phyloP scores from a whole-genome alignment of 2,113 vertebrate species.

The Uropsilus gracilis region DNA sequence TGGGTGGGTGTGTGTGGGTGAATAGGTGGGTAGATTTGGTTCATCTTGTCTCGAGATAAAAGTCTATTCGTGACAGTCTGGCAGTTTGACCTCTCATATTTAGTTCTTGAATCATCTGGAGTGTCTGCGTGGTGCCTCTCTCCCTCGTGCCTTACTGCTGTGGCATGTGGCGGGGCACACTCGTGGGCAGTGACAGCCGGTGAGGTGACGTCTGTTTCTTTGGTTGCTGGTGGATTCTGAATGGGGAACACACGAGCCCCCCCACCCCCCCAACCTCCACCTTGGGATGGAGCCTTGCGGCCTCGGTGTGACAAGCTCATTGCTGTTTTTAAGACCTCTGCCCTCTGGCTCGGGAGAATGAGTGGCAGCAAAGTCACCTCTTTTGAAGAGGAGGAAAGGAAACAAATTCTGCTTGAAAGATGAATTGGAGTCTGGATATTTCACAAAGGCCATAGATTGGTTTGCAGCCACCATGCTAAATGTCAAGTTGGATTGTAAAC shows the following conservation, averaged over 20 bases:
- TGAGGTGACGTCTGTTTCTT: background rate
- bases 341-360: background rate
- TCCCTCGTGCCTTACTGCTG: background rate
- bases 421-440: background rate
- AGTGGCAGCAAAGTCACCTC: background rate
- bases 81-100: background rate
- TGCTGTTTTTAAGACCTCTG: background rate
- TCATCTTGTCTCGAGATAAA: background rate
- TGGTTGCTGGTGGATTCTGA: background rate
- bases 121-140: background rate
- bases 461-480: background rate
- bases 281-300: background rate
- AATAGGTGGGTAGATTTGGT: background rate
- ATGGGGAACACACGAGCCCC: rapidly evolving
- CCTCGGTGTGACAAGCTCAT: background rate
- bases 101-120: slow-evolving; percentile 28
- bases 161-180: rapidly evolving
- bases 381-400: background rate
- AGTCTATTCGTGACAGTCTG: background rate
- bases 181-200: background rate
- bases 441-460: background rate
- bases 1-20: too few species aligned
- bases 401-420: background rate
- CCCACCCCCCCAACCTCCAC: background rate
- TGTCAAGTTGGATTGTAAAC: background rate